Evolutionary conservation across 2,113 vertebrate species (phyloP).

Genomic region (Paramisgurnus dabryanus): DNA sequence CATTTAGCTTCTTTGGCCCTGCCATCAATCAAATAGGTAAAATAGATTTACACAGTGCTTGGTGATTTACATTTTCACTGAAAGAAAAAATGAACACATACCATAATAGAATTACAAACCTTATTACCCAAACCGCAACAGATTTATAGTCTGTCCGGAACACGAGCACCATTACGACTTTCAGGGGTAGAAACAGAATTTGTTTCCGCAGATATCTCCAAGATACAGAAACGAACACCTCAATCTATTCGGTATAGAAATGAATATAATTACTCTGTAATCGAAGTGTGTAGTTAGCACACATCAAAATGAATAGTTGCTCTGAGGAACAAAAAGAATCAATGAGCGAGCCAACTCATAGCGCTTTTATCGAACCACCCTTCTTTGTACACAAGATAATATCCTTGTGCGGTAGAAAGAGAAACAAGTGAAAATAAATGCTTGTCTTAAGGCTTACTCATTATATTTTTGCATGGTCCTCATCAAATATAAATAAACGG

Average conservation of each 20-base stretch:
- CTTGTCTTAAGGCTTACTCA: constrained; percentile 4
- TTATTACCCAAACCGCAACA: too few relatives aligned
- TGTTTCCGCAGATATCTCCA: too few relatives aligned
- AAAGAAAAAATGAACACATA: background rate
- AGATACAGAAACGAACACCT: background rate
- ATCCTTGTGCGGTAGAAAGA: constrained; percentile 25
- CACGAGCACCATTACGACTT: too few relatives aligned
- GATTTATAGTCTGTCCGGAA: too few relatives aligned
- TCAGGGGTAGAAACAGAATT: background rate
- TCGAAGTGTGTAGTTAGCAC: background rate
- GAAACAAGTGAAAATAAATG: constrained; percentile 5
- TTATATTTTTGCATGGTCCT: constrained; percentile 23
- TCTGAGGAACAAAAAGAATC: constrained; percentile 26
- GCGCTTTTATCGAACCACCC: constrained; percentile 37
- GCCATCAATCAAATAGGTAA: background rate
- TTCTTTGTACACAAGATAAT: constrained; percentile 37
- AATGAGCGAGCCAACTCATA: constrained; percentile 12
- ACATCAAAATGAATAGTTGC: constrained; percentile 24
- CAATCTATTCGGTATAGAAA: background rate
- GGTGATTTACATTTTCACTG: background rate
- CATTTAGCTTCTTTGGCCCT: constrained; percentile 19
- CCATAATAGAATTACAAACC: too few relatives aligned
- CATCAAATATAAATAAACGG: background rate
- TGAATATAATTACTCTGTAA: constrained; percentile 18
- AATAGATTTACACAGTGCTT: background rate